Percentiles rank a stretch among this genome's conserved stretches.
Conservation (phyloP, 1,140 invertebrate species). For the Pemphigus obesinymphae region DNA sequence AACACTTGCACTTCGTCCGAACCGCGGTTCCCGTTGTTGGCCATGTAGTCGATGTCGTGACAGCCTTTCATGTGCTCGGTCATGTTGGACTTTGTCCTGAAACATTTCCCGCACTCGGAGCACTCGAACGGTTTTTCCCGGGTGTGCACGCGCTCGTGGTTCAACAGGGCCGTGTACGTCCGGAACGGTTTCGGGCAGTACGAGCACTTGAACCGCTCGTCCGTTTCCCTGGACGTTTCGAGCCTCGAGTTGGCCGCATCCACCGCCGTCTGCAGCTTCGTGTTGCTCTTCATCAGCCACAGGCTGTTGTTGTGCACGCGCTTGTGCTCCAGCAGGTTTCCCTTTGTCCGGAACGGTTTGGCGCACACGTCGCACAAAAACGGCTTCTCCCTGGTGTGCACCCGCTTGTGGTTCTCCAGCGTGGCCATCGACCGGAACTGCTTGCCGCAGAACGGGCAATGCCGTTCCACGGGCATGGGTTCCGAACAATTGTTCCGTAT, state of each 20-base stretch:
- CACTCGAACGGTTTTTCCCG: slow-evolving; percentile 96
- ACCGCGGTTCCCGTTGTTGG: background rate
- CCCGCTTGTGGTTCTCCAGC: slow-evolving; percentile 52
- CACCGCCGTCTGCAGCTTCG: background rate
- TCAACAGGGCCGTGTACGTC: slow-evolving; percentile 90
- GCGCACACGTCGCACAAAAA: slow-evolving; percentile 47
- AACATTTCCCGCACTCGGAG: slow-evolving; percentile 86
- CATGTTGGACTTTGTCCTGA: slow-evolving; percentile 55
- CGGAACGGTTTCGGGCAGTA: slow-evolving; percentile 83
- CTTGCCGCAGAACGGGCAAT: slow-evolving; percentile 50
- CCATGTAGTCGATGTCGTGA: background rate
- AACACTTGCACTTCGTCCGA: slow-evolving; percentile 33
- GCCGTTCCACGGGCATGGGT: background rate
- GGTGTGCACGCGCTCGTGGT: slow-evolving; percentile 93
- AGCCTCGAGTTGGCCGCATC: too few species aligned
- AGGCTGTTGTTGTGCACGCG: slow-evolving; percentile 15
- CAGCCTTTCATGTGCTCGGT: slow-evolving; percentile 44
- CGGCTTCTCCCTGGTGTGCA: slow-evolving; percentile 52
- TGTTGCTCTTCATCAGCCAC: background rate
- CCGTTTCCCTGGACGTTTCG: slow-evolving; percentile 32
- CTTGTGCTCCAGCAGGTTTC: slow-evolving; percentile 44
- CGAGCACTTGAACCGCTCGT: slow-evolving; percentile 63
- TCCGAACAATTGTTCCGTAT: background rate
- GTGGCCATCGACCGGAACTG: slow-evolving; percentile 52
- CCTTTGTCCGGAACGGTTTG: slow-evolving; percentile 47